Percentiles rank a stretch among this genome's conserved stretches.
Conservation (phyloP, 2,888 invertebrate genomes). For the Exocentrus adspersus region DNA sequence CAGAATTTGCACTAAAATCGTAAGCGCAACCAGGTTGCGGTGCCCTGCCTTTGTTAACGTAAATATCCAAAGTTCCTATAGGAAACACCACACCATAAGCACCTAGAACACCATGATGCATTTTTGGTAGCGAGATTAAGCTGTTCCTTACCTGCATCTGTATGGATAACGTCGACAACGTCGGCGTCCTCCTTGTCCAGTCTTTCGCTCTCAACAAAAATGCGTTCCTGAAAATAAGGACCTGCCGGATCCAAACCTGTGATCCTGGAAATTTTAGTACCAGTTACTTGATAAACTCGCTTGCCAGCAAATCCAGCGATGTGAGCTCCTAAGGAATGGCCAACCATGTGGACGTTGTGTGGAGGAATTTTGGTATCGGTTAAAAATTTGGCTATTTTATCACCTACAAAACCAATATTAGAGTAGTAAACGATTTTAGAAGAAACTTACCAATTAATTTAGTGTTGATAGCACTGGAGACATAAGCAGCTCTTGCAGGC, state of each 20-base stretch:
- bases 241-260: constrained; percentile 68
- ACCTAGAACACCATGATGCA: too few relatives aligned
- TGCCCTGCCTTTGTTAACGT: constrained; percentile 66
- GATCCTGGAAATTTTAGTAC: constrained; percentile 59
- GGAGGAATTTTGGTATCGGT: constrained; percentile 37
- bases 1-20: constrained; percentile 21
- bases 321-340: constrained; percentile 59
- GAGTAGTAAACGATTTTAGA: background rate
- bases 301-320: constrained; percentile 55
- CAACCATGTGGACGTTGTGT: constrained; percentile 53
- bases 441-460: constrained; percentile 47
- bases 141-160: constrained; percentile 64
- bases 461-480: constrained; percentile 51
- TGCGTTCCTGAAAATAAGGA: constrained; percentile 60
- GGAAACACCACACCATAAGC: constrained; percentile 63
- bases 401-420: constrained; percentile 34
- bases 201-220: constrained; percentile 56
- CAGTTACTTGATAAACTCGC: constrained; percentile 41
- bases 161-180: constrained; percentile 72
- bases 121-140: too few relatives aligned
- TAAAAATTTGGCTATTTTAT: constrained; percentile 50
- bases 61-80: constrained; percentile 69
- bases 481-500: constrained; percentile 53
- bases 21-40: constrained; percentile 67
- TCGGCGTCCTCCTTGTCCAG: constrained; percentile 67